Evolutionary conservation across 2,113 vertebrate species (phyloP), one percentile per base, ranked within the genome.

Genomic region (Hemichromis elongatus): DNA sequence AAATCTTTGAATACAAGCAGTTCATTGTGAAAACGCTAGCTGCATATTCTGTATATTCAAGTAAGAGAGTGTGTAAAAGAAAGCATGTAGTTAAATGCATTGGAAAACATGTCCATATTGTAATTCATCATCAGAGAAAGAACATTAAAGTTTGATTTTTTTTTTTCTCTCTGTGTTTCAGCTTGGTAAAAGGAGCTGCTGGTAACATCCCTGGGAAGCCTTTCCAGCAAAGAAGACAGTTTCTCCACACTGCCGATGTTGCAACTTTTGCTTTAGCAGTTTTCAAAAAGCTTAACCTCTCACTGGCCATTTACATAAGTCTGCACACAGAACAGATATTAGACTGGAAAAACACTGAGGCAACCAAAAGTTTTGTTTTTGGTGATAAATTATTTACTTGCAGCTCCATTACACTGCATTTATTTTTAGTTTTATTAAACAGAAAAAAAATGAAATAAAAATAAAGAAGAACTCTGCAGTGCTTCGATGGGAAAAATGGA

Each of bases 281-380:
- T 86, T 83, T 54, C 66, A 82, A 90, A 83, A 54, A 78, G 84
- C 70, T 85, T 28, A 54, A 19, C 57, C 3, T 18, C 56, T 87
- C 45, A 73, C 75, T n/a, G 24, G 1, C 11, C 24, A 85, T 87
- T 92, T 89, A 82, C 82, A 90, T 83, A 85, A 85, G 73, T 86
- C 81, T 66, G 35, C 61, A 40, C 61, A 9, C 11, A 66, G 4
- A 66, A 68, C 13, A 68, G 35, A 6, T 42, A 26, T 70, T 10
- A 70, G 24, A 9, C 6, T 26, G 66, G 26, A 45, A 66, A 68
- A 68, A n/a, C 63, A 68, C 63, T 42, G 4, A 68, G 63, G n/a
- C 3, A 42, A 42, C 63, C 63, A 68, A 24, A 42, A 40, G 19
- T 16, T 68, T 68, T 24, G 18, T 63, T 63, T 68, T 68, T 12